phyloP scores from a whole-genome alignment of 2,113 vertebrate species.

The Excalfactoria chinensis region DNA sequence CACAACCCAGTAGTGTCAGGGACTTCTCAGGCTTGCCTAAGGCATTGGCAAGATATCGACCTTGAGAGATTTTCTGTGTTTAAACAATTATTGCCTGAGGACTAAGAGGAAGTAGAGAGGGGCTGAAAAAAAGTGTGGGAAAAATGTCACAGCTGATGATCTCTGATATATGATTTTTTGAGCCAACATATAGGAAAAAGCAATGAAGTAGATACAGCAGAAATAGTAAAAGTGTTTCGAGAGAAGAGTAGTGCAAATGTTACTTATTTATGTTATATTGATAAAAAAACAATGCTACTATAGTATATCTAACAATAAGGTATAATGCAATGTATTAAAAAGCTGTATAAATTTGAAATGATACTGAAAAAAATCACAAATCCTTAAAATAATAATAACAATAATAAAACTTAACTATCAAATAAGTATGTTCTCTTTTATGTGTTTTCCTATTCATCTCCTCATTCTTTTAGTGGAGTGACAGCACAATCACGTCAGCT shows the following conservation, averaged over 20 bases:
- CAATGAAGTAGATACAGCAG: background rate
- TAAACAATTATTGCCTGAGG: constrained; percentile 55
- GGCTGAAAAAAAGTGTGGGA: background rate
- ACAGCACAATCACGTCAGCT: background rate
- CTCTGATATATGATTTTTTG: background rate
- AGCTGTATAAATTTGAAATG: background rate
- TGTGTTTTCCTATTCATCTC: background rate
- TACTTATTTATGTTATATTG: background rate
- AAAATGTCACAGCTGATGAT: constrained; percentile 33
- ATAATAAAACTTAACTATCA: too few relatives aligned
- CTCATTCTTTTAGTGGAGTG: background rate
- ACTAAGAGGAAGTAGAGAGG: constrained; percentile 11
- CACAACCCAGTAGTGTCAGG: constrained; percentile 9
- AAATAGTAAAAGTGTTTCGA: background rate
- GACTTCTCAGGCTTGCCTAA: background rate
- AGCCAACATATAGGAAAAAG: background rate
- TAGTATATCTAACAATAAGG: accelerated
- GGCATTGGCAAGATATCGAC: constrained; percentile 37
- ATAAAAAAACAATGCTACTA: background rate
- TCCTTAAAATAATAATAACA: background rate
- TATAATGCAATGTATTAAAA: background rate
- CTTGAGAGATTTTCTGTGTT: constrained; percentile 55
- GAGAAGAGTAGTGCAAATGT: background rate
- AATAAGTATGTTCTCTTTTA: background rate
- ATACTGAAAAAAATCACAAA: background rate